Conservation (phyloP, 1,140 invertebrate genomes). For the Danaus melanippus region DNA sequence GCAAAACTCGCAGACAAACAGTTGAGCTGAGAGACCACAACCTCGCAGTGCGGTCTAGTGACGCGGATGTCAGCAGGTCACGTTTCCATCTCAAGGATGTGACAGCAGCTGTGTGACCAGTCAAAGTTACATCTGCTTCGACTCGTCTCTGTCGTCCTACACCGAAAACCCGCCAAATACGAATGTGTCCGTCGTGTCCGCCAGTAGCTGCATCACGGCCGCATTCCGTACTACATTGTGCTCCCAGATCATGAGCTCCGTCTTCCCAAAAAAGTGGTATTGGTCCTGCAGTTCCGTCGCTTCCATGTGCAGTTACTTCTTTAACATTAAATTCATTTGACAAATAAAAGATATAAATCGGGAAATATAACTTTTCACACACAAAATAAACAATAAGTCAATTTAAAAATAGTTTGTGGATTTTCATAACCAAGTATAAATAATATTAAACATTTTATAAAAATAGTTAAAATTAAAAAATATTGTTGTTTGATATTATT, state of each 20-base stretch:
- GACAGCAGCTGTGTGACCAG: conserved; percentile 44
- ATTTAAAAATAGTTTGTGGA: too few relatives aligned
- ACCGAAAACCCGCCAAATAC: conserved; percentile 30
- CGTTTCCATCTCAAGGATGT: conserved; percentile 37
- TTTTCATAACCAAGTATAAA: too few relatives aligned
- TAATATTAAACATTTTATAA: too few relatives aligned
- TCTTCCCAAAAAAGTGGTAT: conserved; percentile 37
- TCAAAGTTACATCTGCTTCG: conserved; percentile 15
- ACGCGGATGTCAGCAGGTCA: conserved; percentile 33
- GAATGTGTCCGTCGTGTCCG: conserved; percentile 41
- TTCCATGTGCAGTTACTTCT: conserved; percentile 29
- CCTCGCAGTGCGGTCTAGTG: conserved; percentile 49
- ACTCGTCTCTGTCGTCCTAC: conserved; percentile 4
- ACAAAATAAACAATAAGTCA: too few relatives aligned
- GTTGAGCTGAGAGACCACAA: conserved; percentile 29
- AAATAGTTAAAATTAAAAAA: too few relatives aligned
- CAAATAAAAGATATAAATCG: neutral
- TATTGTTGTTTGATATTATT: too few relatives aligned
- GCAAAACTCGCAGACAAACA: conserved; percentile 34
- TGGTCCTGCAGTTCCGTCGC: conserved; percentile 12
- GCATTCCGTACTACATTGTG: conserved; percentile 31
- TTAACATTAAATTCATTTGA: neutral
- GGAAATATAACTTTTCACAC: neutral
- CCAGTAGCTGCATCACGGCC: conserved; percentile 33
- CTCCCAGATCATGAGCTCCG: conserved; percentile 49